Conservation (phyloP, 2,888 invertebrate species). For the Eristalinus aeneus region DNA sequence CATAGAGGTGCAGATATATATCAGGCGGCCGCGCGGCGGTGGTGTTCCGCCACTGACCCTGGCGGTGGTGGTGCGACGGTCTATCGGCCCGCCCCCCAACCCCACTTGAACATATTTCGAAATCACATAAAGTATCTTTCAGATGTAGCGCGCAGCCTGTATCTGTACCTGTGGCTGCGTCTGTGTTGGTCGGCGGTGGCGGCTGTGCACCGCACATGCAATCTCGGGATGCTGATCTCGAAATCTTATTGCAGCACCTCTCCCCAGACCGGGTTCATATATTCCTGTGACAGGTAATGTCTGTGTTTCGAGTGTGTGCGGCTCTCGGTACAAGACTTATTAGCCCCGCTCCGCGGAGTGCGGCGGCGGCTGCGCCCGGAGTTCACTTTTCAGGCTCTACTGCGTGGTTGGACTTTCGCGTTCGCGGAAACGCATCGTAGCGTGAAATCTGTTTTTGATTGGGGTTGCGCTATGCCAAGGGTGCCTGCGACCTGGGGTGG, state of each 20-base stretch:
- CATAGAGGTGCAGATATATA: slow-evolving; percentile 68
- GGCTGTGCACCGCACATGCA: slow-evolving; percentile 51
- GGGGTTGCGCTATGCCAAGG: slow-evolving; percentile 26
- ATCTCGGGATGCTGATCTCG: slow-evolving; percentile 62
- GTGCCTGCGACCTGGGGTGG: neutral
- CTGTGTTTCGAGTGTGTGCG: slow-evolving; percentile 63
- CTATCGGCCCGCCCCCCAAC: neutral
- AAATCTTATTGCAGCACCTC: slow-evolving; percentile 48
- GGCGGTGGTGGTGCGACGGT: slow-evolving; percentile 49
- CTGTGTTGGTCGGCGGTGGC: slow-evolving; percentile 25
- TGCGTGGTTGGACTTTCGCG: slow-evolving; percentile 41
- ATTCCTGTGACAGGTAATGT: slow-evolving; percentile 70
- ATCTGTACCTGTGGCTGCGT: too few species aligned
- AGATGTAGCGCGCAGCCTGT: slow-evolving; percentile 37
- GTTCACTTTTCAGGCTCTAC: slow-evolving; percentile 62
- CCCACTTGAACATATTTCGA: slow-evolving; percentile 57
- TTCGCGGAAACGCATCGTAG: slow-evolving; percentile 58
- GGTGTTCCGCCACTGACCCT: slow-evolving; percentile 60
- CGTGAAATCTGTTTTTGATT: slow-evolving; percentile 65
- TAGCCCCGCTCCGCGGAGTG: slow-evolving; percentile 35
- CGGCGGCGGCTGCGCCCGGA: neutral
- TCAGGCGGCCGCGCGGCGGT: slow-evolving; percentile 36
- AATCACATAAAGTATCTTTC: slow-evolving; percentile 69
- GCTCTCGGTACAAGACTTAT: slow-evolving; percentile 58
- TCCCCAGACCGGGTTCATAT: slow-evolving; percentile 60